A percentile compares a stretch with the other conserved stretches of the same genome.
phyloP scores from a whole-genome alignment of 1,140 invertebrate species.

The Zophobas atratus region DNA sequence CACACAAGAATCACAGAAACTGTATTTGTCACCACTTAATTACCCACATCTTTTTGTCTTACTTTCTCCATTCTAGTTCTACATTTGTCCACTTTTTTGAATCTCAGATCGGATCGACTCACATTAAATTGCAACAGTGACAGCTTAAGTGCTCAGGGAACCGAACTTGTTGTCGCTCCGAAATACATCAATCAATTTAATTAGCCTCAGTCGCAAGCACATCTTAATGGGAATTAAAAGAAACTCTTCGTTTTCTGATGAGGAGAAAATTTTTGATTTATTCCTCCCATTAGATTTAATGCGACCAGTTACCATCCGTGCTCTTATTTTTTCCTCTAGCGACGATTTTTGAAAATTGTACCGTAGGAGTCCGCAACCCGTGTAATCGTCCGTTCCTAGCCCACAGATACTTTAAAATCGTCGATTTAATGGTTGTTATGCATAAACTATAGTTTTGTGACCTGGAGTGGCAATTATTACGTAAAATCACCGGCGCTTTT shows the following conservation, averaged over 20 bases:
- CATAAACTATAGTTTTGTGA: slow-evolving; percentile 11
- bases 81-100: slow-evolving; percentile 4
- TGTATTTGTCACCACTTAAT: neutral
- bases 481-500: neutral
- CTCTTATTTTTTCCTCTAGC: too few species aligned
- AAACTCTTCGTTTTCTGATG: neutral
- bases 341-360: neutral
- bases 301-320: too few species aligned
- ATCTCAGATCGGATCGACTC: neutral
- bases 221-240: slow-evolving; percentile 21
- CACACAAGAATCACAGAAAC: too few species aligned
- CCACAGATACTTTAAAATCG: slow-evolving; percentile 8
- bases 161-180: neutral
- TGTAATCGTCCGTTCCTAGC: neutral
- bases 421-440: neutral
- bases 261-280: neutral
- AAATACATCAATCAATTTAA: slow-evolving; percentile 37
- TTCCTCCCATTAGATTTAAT: neutral
- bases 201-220: slow-evolving; percentile 14
- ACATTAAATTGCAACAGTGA: slow-evolving; percentile 1
- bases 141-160: slow-evolving; percentile 17
- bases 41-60: neutral
- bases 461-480: slow-evolving; percentile 1
- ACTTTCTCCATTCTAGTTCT: slow-evolving; percentile 4
- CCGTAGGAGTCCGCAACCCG: neutral